Conservation (phyloP, 2,113 vertebrate species). For the Calyptomena viridis region DNA sequence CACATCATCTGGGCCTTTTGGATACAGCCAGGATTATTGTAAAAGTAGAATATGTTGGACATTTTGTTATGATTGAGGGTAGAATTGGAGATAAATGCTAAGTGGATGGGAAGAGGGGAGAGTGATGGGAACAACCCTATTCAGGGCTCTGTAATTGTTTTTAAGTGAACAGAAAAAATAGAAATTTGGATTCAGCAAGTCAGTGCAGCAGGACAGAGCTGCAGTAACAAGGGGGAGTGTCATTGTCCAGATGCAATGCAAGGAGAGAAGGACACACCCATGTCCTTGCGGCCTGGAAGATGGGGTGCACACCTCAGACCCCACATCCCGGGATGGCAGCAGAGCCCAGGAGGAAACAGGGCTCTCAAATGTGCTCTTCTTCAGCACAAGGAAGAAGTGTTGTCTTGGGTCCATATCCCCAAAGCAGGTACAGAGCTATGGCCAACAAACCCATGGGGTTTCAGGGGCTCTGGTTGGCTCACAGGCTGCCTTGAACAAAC, state of each 20-base stretch:
- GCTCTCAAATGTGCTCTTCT: neutral
- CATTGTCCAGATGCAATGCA: neutral
- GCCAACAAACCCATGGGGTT: neutral
- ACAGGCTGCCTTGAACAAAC: neutral
- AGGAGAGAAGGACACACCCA: neutral
- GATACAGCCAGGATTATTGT: neutral
- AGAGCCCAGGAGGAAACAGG: neutral
- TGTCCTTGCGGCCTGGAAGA: neutral
- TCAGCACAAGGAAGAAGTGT: neutral
- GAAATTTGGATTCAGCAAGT: neutral
- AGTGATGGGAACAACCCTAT: neutral
- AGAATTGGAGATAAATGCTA: neutral
- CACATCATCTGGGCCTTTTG: fast-evolving
- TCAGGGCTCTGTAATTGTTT: neutral
- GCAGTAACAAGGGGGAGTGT: fast-evolving
- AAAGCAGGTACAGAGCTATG: neutral
- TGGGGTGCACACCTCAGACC: fast-evolving
- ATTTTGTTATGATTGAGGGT: neutral
- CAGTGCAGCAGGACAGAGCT: neutral
- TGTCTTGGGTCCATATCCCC: neutral
- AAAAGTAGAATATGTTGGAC: neutral
- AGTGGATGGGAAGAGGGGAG: neutral
- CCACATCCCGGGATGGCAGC: fast-evolving
- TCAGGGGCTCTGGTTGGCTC: neutral
- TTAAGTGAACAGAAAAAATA: neutral